Evolutionary conservation across 2,113 vertebrate genomes (phyloP).

Genomic region (Alouatta palliata): DNA sequence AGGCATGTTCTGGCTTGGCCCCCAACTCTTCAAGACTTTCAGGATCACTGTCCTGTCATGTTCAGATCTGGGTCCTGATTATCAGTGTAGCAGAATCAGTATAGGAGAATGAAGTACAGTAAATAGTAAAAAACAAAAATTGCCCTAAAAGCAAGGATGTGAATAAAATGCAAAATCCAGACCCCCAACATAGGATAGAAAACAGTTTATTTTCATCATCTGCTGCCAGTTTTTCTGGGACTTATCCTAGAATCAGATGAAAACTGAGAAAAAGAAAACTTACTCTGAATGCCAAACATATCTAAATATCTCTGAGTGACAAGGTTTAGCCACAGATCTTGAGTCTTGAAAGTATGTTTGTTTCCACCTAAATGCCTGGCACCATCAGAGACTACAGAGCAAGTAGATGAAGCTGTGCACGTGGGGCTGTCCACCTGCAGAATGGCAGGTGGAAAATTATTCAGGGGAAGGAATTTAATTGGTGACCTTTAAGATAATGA

Average conservation of each 20-base stretch:
- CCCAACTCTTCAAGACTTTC: background rate
- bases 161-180: constrained; percentile 12
- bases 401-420: background rate
- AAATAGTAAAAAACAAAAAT: background rate
- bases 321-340: constrained; percentile 12
- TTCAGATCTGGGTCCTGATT: background rate
- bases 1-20: background rate
- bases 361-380: constrained; percentile 27
- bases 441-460: constrained; percentile 72
- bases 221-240: background rate
- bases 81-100: background rate
- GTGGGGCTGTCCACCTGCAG: constrained; percentile 53
- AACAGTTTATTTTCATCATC: constrained; percentile 11
- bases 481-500: constrained; percentile 79
- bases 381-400: background rate
- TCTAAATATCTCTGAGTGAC: constrained; percentile 37
- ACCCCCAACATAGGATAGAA: background rate
- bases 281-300: background rate
- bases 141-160: background rate
- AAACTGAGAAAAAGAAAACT: constrained; percentile 31
- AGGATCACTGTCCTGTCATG: background rate
- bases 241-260: background rate
- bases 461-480: constrained; percentile 69
- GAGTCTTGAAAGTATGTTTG: constrained; percentile 23
- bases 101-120: background rate